phyloP scores from a whole-genome alignment of 2,113 vertebrate species.

The Chelonoidis abingdonii region DNA sequence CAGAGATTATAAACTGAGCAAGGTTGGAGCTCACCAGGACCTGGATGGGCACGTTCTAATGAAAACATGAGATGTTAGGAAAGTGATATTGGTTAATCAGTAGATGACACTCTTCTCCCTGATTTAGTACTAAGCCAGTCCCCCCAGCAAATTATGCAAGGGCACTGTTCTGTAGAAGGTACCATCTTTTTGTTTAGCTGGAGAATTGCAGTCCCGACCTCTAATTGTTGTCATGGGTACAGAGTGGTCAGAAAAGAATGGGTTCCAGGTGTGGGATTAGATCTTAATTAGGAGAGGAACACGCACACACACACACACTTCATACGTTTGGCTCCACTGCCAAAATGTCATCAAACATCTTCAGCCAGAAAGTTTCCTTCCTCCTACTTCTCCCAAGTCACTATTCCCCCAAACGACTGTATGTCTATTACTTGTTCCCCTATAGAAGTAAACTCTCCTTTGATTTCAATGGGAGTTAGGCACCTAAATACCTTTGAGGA shows the following conservation, averaged over 20 bases:
- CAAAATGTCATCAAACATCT: neutral
- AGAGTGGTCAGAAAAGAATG: neutral
- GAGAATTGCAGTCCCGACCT: neutral
- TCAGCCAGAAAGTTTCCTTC: neutral
- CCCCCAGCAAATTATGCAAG: neutral
- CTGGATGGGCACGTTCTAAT: neutral
- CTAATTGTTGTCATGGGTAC: neutral
- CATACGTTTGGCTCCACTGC: neutral
- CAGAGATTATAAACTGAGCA: neutral
- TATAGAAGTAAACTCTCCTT: neutral
- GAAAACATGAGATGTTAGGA: neutral
- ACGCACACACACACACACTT: neutral
- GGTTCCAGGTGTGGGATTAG: neutral
- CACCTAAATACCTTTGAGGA: neutral
- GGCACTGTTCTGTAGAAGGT: neutral
- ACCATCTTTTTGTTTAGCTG: neutral
- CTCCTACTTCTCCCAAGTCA: neutral
- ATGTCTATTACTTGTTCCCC: neutral
- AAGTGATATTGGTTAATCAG: neutral
- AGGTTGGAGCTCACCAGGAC: neutral
- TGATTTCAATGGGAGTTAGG: neutral
- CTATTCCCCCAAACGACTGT: neutral
- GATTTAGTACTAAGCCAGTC: neutral
- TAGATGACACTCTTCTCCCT: neutral
- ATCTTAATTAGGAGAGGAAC: neutral